Base-by-base conservation (phyloP, 1,140 invertebrate genomes). In the Thaumetopoea pityocampa region DNA sequence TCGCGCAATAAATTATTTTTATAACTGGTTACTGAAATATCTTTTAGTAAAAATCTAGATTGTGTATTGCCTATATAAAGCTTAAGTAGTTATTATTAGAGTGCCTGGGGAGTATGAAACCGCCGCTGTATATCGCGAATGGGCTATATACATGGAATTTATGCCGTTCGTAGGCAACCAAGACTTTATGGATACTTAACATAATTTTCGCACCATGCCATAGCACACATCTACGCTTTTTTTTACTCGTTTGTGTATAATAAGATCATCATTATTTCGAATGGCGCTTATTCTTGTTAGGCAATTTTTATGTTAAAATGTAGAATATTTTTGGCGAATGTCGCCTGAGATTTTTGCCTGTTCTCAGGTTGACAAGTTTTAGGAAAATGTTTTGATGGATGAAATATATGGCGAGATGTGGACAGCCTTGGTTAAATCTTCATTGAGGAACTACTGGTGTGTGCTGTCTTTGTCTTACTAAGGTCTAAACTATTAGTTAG, bases 151-250 rank as follows among this genome's bases (percentile, higher is more conserved):
- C 6, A 4, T 6, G 2, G 6, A 27, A 37, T 17, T 17, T 37
- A 27, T 18, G 14, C 19, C 11, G 7, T 16, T 18, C 7, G 22
- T 27, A 11, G 34, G 15, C 19, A 27, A 37, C 15, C 11, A 37
- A 8, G 5, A 27, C 22, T 37, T 37, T 37, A 37, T 37, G 35
- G 4, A 11, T 28, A 28, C 26, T 37, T 37, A 26, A 37, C 35
- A 37, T 37, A 26, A 37, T 37, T 37, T 27, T 27, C 5, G 19
- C 19, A n/a, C 5, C 35, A 18, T 37, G 14, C 16, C 8, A n/a
- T n/a, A n/a, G n/a, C n/a, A n/a, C n/a, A n/a, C n/a, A n/a, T n/a
- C 10, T 27, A 24, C 27, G 24, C 23, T 27, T 14, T 37, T 17
- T 1, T 37, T 27, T 10, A 18, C 35, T 17, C 22, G 14, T 17